Evolutionary conservation across 2,113 vertebrate species (phyloP), one percentile per base, ranked within the genome.

Genomic region (Desmodus rotundus): DNA sequence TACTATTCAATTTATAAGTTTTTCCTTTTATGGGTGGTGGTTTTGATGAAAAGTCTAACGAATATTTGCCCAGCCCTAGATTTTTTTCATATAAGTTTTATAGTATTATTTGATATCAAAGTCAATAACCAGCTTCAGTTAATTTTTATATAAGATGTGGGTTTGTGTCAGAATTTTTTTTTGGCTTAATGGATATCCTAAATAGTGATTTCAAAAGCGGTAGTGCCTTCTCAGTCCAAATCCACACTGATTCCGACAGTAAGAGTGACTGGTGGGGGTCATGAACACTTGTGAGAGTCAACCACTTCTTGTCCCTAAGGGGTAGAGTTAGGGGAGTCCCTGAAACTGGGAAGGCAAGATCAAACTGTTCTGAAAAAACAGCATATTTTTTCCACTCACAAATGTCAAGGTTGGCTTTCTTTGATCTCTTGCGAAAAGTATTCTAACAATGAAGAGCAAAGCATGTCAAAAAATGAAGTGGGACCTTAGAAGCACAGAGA

Each of bases 401-500:
- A 94, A 68, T 70, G n/a, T 36, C 11, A 87, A 89, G 43, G 84
- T 89, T 38, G 91, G 16, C 14, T 84, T 81, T 33, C n/a, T 41
- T 86, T 89, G 50, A n/a, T 47, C 65, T 80, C 52, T 81, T 80
- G 47, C 72, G 65, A 36, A 80, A 89, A 94, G 19, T 92, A 94
- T 81, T 77, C 67, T 91, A 88, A 90, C 16, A 91, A 65, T 67
- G 47, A 52, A 87, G 94, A 70, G 16, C 24, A 92, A 95, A 92
- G 38, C 67, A 54, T 47, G 56, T 5, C 12, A 1, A 50, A 26
- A 91, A 91, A 68, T 54, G 9, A n/a, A 52, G 6, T 56, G n/a
- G 74, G 85, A 93, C 52, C 58, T 65, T 61, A 41, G 17, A 52
- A 70, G 14, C n/a, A 14, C 63, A 70, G 38, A 22, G 14, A 28